Evolutionary conservation across 2,113 vertebrate species (phyloP), one percentile per base, ranked within the genome.

Genomic region (Proteles cristata): DNA sequence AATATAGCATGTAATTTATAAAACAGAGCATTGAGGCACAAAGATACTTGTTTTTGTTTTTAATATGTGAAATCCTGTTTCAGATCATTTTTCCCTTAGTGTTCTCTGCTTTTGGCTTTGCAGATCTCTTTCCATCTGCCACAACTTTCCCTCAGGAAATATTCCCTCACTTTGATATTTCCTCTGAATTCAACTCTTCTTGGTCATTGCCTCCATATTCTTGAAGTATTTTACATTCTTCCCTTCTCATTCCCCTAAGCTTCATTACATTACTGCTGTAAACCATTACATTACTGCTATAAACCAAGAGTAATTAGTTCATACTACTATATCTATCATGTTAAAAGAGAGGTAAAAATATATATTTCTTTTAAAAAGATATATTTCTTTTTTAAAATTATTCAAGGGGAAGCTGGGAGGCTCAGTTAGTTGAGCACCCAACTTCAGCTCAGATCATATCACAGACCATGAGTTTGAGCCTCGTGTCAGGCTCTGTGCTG

Each of bases 1-100:
- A 84, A 69, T 31, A 68, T 35, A 76, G 4, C 0, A 85, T 65
- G 58, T 65, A 58, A 76, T 97, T 96, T 73, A 43, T 69, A 65
- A 76, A 93, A 17, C 66, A 86, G 88, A 55, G 2, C 25, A 43
- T 15, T 26, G 31, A 74, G 45, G 53, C 6, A 53, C 11, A 92
- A 28, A 25, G 9, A 4, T 87, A 35, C 1, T 79, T 86, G 10
- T 23, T 82, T 84, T 81, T 58, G 7, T 7, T 58, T 93, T 48
- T 81, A 66, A 9, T n/a, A 31, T 65, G 15, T 80, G 1, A 74
- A 82, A 74, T 33, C 19, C 2, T 48, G 1, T 7, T 74, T 12
- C 6, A 11, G 1, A 6, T 5, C 69, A 31, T 14, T 77, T 66
- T 92, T 28, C 31, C 19, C 11, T 10, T 33, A 23, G 23, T 58